phyloP scores from a whole-genome alignment of 2,888 invertebrate genomes.

The Eubasilissa splendida region DNA sequence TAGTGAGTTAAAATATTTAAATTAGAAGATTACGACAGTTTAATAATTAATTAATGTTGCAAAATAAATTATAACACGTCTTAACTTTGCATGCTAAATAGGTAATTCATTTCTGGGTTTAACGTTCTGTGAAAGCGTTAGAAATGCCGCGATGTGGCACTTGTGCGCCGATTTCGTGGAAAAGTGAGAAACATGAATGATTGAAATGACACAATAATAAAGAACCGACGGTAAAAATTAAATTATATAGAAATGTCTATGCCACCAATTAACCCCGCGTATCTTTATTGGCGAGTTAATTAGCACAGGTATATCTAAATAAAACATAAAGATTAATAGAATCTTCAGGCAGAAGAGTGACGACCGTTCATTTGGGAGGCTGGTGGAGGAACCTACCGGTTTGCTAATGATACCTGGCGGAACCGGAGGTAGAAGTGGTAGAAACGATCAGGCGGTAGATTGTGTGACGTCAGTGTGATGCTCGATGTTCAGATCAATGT shows the following conservation, averaged over 20 bases:
- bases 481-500: no score
- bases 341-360: slow-evolving; percentile 2
- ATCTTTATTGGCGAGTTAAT: slow-evolving; percentile 20
- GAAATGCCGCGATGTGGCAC: no score
- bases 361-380: slow-evolving; percentile 9
- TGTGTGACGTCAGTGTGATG: background rate
- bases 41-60: no score
- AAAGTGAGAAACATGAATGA: background rate
- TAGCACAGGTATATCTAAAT: slow-evolving; percentile 11
- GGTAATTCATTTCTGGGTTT: no score
- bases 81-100: no score
- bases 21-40: no score
- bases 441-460: background rate
- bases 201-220: slow-evolving; percentile 2
- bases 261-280: slow-evolving; percentile 21
- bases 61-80: no score
- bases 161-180: background rate
- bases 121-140: no score
- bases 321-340: slow-evolving; percentile 28
- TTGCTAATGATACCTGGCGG: background rate
- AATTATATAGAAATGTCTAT: background rate
- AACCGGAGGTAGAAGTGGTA: background rate
- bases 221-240: background rate
- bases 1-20: no score
- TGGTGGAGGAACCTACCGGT: slow-evolving; percentile 9